These are phyloP conservation scores for Corythornis vintsioides DNA, from an alignment of 2,113 vertebrate genomes.

Conservation along the genomic window DNA sequence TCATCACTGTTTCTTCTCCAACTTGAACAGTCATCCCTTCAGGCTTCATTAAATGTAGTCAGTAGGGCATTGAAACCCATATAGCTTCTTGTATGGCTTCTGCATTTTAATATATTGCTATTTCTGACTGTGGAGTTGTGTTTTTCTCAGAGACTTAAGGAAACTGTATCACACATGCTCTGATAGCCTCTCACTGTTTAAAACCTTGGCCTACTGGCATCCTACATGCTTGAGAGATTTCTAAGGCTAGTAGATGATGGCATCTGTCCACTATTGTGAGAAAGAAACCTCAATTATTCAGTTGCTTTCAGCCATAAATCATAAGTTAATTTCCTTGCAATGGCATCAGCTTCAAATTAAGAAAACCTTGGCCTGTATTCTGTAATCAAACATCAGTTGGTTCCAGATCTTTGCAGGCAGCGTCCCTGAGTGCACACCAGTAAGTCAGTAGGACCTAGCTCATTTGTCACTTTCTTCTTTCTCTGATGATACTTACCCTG, in stretches of 20 bases:
- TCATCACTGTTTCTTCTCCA: background rate
- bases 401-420: background rate
- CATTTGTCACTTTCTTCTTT: background rate
- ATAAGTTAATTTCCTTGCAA: background rate
- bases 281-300: background rate
- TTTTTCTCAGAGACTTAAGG: background rate
- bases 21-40: background rate
- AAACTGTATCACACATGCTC: background rate
- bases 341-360: background rate
- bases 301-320: background rate
- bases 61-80: background rate
- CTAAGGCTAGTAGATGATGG: background rate
- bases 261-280: background rate
- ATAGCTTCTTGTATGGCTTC: background rate
- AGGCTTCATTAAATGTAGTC: conserved; percentile 4
- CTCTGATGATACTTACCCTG: background rate
- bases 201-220: background rate
- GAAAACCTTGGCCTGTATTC: background rate
- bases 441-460: background rate
- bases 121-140: background rate
- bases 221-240: background rate
- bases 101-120: background rate
- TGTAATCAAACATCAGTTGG: background rate
- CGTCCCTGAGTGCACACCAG: background rate
- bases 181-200: background rate